Conservation (phyloP, 2,797 vertebrate genomes). For the Scolopax rusticola region DNA sequence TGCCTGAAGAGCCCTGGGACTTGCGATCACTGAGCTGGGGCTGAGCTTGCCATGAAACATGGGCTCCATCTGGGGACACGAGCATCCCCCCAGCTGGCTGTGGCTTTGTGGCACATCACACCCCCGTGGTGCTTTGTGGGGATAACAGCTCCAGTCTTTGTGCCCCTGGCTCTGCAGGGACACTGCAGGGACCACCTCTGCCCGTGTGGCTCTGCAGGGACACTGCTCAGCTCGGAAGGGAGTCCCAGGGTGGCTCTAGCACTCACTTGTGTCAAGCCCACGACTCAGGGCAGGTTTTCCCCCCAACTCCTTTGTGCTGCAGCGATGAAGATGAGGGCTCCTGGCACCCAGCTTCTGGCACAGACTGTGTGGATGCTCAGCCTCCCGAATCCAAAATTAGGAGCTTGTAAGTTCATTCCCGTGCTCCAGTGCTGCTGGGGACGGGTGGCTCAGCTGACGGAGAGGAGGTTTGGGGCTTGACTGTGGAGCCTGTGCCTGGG, state of each 20-base stretch:
- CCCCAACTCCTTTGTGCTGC: not conserved
- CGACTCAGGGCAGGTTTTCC: not conserved
- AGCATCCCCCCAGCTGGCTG: not conserved
- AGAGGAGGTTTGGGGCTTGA: not conserved
- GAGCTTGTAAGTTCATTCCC: conserved; percentile 88
- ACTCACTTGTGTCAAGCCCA: fast-evolving
- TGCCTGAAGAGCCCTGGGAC: not conserved
- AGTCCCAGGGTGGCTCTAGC: not conserved
- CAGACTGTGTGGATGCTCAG: conserved; percentile 78
- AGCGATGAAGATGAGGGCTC: conserved; percentile 88
- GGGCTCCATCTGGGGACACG: not conserved
- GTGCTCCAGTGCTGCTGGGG: not conserved
- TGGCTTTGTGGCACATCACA: not conserved
- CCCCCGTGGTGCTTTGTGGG: fast-evolving
- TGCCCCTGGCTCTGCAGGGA: not conserved
- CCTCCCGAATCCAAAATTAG: conserved; percentile 88
- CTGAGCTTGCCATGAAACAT: fast-evolving
- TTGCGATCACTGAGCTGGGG: fast-evolving
- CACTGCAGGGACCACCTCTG: not conserved
- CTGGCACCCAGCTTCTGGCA: conserved; percentile 73
- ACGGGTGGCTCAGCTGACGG: fast-evolving
- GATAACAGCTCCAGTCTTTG: fast-evolving
- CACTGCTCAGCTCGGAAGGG: not conserved
- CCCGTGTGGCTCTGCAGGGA: not conserved
- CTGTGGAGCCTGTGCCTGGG: not conserved